Percentiles rank a stretch among this genome's conserved stretches.
Conservation (phyloP, 2,888 invertebrate genomes). For the Notocelia uddmanniana region DNA sequence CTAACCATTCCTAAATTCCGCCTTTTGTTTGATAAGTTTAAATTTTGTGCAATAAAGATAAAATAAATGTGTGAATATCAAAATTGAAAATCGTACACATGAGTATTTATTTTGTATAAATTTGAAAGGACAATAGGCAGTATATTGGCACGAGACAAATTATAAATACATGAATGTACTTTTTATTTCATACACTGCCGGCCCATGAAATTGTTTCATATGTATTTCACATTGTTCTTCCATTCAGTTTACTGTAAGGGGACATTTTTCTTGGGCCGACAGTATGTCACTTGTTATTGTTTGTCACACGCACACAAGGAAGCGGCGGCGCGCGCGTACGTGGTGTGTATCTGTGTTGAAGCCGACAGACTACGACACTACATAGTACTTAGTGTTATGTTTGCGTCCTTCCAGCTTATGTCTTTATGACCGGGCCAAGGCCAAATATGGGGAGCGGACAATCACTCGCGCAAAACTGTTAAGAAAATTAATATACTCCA, state of each 20-base stretch:
- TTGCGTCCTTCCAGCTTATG: background rate
- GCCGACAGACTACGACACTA: slow-evolving; percentile 33
- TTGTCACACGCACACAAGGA: slow-evolving; percentile 46
- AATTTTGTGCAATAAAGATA: too few species aligned
- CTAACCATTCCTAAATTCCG: too few species aligned
- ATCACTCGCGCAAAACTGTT: background rate
- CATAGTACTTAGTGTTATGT: background rate
- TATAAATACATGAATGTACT: background rate
- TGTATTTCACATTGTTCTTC: background rate
- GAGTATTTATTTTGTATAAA: background rate
- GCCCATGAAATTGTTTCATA: background rate
- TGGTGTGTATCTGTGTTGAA: slow-evolving; percentile 44
- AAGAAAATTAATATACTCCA: background rate
- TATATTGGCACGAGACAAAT: slow-evolving; percentile 11
- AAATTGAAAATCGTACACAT: too few species aligned
- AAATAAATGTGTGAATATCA: too few species aligned
- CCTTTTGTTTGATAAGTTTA: too few species aligned
- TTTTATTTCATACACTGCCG: background rate
- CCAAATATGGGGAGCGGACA: too few species aligned
- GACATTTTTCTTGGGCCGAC: slow-evolving; percentile 3
- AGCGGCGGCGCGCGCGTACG: slow-evolving; percentile 41
- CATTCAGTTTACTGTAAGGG: background rate
- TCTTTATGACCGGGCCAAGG: background rate
- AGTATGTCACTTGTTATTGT: slow-evolving; percentile 39
- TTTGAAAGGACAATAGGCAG: slow-evolving; percentile 1